phyloP scores from a whole-genome alignment of 2,797 vertebrate species.

The Limosa lapponica region DNA sequence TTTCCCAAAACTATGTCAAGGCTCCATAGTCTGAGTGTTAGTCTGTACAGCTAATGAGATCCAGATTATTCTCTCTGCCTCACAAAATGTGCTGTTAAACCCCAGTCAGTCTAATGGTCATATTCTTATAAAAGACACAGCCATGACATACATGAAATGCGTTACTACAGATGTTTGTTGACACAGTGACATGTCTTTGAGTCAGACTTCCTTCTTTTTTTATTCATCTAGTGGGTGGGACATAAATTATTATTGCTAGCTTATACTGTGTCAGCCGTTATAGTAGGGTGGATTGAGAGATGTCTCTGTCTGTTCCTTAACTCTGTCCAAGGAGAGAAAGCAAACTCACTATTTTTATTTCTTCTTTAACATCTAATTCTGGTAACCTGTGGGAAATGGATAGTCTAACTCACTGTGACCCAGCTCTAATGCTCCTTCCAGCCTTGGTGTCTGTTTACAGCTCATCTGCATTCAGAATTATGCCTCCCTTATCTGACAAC shows the following conservation, averaged over 20 bases:
- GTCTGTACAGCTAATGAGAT: not conserved
- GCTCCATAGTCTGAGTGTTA: not conserved
- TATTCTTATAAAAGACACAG: not conserved
- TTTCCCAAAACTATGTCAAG: not conserved
- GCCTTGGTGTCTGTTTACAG: not conserved
- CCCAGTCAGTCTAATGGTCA: not conserved
- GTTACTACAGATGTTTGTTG: not conserved
- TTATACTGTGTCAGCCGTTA: not conserved
- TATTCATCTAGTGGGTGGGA: not conserved
- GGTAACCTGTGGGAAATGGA: not conserved
- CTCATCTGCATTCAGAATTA: not conserved
- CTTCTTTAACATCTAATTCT: not conserved
- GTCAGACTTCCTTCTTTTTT: conserved; percentile 22
- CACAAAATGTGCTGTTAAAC: not conserved
- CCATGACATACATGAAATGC: not conserved
- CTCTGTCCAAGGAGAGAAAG: not conserved
- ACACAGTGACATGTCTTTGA: not conserved
- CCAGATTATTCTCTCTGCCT: not conserved
- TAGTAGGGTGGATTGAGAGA: not conserved
- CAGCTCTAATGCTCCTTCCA: not conserved
- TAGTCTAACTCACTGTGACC: not conserved
- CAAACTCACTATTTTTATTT: not conserved
- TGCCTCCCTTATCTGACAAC: not conserved
- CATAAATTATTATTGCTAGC: conserved; percentile 1
- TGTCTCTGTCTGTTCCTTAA: not conserved